Evolutionary conservation across 2,888 invertebrate species (phyloP).

Genomic region (Trachelus iudaicus): DNA sequence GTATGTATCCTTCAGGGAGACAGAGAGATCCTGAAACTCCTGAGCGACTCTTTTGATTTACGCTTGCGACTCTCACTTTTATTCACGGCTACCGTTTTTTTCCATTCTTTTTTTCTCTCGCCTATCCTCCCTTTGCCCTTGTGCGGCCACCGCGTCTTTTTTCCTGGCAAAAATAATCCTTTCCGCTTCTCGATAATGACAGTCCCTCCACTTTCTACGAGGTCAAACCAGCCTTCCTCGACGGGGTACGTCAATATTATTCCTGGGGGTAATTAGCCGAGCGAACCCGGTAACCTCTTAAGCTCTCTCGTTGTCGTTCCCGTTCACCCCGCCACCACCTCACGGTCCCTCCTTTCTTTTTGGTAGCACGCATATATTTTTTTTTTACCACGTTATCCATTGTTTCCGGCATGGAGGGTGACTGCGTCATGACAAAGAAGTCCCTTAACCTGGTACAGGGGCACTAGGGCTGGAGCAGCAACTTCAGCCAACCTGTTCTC

Average conservation of each 20-base stretch:
- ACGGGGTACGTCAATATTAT: background rate
- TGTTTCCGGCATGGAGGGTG: background rate
- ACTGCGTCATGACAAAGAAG: background rate
- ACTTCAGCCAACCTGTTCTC: background rate
- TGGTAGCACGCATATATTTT: background rate
- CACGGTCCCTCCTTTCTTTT: background rate
- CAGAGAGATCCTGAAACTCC: background rate
- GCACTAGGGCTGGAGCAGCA: background rate
- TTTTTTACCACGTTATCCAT: background rate
- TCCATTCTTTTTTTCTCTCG: too few relatives aligned
- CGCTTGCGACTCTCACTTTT: background rate
- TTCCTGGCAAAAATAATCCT: background rate
- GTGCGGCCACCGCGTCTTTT: background rate
- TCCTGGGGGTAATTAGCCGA: background rate
- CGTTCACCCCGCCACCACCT: background rate
- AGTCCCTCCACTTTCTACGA: background rate
- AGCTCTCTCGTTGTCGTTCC: background rate
- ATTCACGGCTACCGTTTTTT: background rate
- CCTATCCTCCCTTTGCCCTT: background rate
- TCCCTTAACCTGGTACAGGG: background rate
- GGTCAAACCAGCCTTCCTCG: background rate
- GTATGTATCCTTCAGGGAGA: background rate
- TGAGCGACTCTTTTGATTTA: background rate
- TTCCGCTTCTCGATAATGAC: background rate
- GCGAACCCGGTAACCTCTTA: background rate